Evolutionary conservation across 2,797 vertebrate genomes (phyloP).

Genomic region (Kryptopterus vitreolus): DNA sequence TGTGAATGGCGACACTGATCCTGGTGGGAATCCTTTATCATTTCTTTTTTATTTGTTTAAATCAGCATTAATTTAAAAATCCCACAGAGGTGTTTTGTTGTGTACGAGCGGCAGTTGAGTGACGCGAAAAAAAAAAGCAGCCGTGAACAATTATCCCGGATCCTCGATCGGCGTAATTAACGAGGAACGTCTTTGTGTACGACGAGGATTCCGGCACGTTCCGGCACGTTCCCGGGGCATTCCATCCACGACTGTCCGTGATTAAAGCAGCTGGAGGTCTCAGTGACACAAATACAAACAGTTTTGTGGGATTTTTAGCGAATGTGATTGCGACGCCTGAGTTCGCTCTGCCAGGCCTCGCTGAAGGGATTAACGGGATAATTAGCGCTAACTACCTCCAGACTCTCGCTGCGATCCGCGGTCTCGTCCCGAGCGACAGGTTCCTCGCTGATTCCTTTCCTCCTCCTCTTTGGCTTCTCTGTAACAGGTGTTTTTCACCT

Average conservation of each 20-base stretch:
- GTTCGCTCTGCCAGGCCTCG: conserved; percentile 27
- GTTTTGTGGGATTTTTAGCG: conserved; percentile 38
- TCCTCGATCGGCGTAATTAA: conserved; percentile 36
- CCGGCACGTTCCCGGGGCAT: conserved; percentile 11
- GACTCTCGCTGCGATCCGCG: conserved; percentile 3
- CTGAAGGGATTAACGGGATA: conserved; percentile 46
- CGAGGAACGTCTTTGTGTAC: conserved; percentile 6
- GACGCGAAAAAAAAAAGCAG: neutral
- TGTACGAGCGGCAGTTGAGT: neutral
- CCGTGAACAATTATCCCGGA: conserved; percentile 32
- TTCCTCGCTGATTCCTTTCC: neutral
- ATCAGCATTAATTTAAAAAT: neutral
- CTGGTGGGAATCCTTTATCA: neutral
- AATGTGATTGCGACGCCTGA: conserved; percentile 47
- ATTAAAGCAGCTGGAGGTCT: conserved; percentile 22
- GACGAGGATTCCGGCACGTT: neutral
- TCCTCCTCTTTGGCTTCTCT: neutral
- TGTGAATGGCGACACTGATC: neutral
- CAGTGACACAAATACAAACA: conserved; percentile 35
- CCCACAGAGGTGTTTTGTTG: neutral
- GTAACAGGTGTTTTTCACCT: conserved; percentile 83
- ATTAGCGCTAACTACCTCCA: conserved; percentile 46
- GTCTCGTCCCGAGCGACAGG: conserved; percentile 32
- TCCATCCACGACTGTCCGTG: conserved; percentile 17
- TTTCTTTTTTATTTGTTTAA: no score